Conservation (phyloP, 2,888 invertebrate genomes). For the Choreutis nemorana region DNA sequence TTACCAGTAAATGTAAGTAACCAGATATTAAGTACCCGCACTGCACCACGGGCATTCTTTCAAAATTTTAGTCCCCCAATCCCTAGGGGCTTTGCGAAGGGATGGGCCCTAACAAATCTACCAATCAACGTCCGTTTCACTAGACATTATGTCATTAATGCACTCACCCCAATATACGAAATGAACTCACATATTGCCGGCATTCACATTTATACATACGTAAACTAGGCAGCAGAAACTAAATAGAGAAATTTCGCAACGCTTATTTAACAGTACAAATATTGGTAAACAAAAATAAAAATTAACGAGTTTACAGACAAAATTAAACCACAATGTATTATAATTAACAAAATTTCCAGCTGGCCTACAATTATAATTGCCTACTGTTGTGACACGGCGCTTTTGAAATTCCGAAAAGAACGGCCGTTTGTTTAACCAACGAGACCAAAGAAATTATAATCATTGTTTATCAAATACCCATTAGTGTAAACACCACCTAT, state of each 20-base stretch:
- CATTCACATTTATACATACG: too few relatives aligned
- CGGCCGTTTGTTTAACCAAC: slow-evolving; percentile 48
- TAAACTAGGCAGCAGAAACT: too few relatives aligned
- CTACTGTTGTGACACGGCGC: slow-evolving; percentile 51
- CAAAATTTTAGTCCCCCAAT: slow-evolving; percentile 10
- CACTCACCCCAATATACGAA: slow-evolving; percentile 34
- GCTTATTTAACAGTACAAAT: too few relatives aligned
- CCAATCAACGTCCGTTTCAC: slow-evolving; percentile 36
- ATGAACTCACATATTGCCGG: slow-evolving; percentile 50
- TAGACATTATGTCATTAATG: slow-evolving; percentile 35
- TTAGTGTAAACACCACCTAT: slow-evolving; percentile 42
- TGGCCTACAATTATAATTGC: slow-evolving; percentile 64
- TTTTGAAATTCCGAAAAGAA: slow-evolving; percentile 60
- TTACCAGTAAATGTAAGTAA: slow-evolving; percentile 25
- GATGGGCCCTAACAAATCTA: slow-evolving; percentile 38
- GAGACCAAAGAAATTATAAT: slow-evolving; percentile 36
- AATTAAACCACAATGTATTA: too few relatives aligned
- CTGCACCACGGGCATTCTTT: slow-evolving; percentile 29
- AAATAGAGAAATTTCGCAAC: too few relatives aligned
- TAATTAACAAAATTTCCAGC: slow-evolving; percentile 63
- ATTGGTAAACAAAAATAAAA: too few relatives aligned
- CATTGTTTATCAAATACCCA: slow-evolving; percentile 63
- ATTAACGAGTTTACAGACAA: too few relatives aligned
- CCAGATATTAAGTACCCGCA: slow-evolving; percentile 40
- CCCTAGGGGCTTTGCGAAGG: slow-evolving; percentile 26